Base-by-base conservation (phyloP, 2,888 invertebrate species). In the Halocaridina rubra region DNA sequence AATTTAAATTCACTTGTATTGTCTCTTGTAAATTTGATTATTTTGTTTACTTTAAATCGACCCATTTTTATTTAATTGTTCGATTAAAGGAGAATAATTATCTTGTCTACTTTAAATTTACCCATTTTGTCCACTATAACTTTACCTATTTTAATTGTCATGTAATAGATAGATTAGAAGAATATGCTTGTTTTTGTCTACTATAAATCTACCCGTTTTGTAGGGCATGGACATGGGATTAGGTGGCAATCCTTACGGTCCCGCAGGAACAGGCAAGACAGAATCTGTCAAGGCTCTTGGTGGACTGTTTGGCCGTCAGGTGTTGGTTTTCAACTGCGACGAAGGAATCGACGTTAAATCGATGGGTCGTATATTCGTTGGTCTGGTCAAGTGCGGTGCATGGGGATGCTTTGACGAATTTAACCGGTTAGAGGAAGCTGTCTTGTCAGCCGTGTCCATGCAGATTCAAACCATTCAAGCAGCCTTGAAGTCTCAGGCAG, bases 341-440 rank as follows among this genome's bases (percentile, higher is more conserved):
- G 99, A 99, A 64, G 89, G 89, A 8, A 88, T 88, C 29, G 88
- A 88, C 33, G 88, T 89, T 13, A 94, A 95, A 89, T 97, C 98
- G 75, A 97, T 99, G 96, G 96, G 96, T 5, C 93, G 99, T 33
- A 96, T 99, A 89, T 93, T 99, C 82, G 95, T 96, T 33, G 99
- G 99, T 0, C 91, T 99, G 71, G 97, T 98, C 0, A 95, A 96
- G 90, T 95, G 97, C 90, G 98, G 98, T 10, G 98, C 98, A 10
- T 99, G 99, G 99, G 99, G 93, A 30, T 99, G 99, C 91, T 99
- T 99, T 91, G 99, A 99, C 91, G 99, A 99, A 92, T 99, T 99
- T 92, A 99, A 99, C 92, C 95, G 99, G 0, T 92, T 99, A 39
- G 96, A 98, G 89, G 96, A 97, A 90, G 95, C 95, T 64, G 98